Conservation (phyloP, 2,113 vertebrate genomes). For the Cervus canadensis region DNA sequence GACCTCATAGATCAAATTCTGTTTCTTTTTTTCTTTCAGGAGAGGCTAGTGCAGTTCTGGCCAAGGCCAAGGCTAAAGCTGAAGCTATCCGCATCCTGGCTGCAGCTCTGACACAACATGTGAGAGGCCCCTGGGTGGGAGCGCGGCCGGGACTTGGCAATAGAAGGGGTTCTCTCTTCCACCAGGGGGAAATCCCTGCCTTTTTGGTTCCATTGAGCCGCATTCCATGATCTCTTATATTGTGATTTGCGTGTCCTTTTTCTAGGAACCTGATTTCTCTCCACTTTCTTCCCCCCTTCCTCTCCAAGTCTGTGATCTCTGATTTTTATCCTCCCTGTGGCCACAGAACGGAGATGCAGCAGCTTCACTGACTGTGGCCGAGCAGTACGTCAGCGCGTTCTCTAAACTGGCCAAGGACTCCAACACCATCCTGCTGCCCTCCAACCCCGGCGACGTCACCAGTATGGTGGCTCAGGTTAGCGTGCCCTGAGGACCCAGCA, state of each 20-base stretch:
- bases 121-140: conserved; percentile 60
- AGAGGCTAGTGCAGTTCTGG: conserved; percentile 92
- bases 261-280: neutral
- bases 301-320: neutral
- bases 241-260: neutral
- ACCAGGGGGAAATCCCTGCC: neutral
- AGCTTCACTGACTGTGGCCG: conserved; percentile 91
- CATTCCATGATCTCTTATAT: neutral
- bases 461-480: conserved; percentile 96
- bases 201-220: neutral
- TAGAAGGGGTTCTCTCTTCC: neutral
- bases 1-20: neutral
- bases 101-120: conserved; percentile 88
- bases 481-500: neutral
- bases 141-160: neutral
- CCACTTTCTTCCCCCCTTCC: neutral
- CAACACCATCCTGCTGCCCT: conserved; percentile 93
- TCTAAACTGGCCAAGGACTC: conserved; percentile 95
- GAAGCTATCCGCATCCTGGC: conserved; percentile 92
- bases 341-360: conserved; percentile 90
- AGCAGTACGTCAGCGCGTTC: conserved; percentile 95
- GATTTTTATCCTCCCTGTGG: neutral
- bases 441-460: conserved; percentile 89
- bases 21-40: conserved; percentile 77
- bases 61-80: conserved; percentile 92